phyloP scores from a whole-genome alignment of 2,113 vertebrate genomes.

The Telmatochromis sp. region DNA sequence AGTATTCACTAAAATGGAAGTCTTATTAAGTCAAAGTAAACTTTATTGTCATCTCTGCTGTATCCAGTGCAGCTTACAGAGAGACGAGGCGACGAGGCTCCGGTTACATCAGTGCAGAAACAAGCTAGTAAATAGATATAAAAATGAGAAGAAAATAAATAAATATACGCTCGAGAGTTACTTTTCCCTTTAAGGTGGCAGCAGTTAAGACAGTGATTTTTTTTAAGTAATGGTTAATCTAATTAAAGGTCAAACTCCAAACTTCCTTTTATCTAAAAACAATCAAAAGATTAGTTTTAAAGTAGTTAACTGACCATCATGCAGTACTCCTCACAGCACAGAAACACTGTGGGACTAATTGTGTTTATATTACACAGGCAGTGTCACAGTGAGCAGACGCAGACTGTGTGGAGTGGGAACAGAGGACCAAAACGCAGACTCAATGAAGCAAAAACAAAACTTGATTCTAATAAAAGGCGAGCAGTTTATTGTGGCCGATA shows the following conservation, averaged over 20 bases:
- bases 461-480: neutral
- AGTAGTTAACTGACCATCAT: neutral
- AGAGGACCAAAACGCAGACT: neutral
- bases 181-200: neutral
- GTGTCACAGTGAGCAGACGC: neutral
- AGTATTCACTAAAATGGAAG: neutral
- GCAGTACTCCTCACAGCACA: neutral
- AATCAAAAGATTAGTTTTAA: neutral
- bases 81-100: accelerated
- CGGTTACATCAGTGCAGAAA: neutral
- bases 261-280: neutral
- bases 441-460: neutral
- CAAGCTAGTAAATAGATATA: neutral
- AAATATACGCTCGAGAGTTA: neutral
- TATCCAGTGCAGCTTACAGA: neutral
- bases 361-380: neutral
- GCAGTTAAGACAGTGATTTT: neutral
- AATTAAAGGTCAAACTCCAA: neutral
- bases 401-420: neutral
- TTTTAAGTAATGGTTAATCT: neutral
- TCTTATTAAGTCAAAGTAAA: neutral
- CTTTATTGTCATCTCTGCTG: neutral
- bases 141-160: neutral
- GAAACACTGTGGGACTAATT: neutral
- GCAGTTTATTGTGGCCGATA: neutral